Base-by-base conservation (phyloP, 2,113 vertebrate genomes). In the Cololabis saira region DNA sequence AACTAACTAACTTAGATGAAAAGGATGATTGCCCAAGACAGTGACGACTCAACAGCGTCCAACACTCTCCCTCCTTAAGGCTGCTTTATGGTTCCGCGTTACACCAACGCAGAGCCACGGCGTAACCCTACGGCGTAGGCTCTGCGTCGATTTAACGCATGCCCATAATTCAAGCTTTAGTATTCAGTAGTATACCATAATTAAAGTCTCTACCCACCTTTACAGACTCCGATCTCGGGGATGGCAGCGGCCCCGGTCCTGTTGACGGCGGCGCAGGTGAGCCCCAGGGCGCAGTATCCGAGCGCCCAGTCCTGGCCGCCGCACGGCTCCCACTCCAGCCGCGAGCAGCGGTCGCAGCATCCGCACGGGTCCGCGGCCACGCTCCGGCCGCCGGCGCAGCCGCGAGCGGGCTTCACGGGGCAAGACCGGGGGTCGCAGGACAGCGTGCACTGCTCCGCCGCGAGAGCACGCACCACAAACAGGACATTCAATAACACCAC, bases 311-410 rank as follows among this genome's bases (percentile, higher is more conserved):
- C 90, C 64, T 49, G 72, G 0, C 93, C 93, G 24, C 90, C 93
- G 75, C 93, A 94, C 18, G 85, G 73, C 76, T 94, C 93, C 88
- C 91, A 88, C 78, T 93, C 89, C 69, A 92, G 81, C 55, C 92
- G 89, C 44, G 90, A 22, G 48, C 93, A 94, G 66, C 82, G 91
- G 41, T 90, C 90, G 37, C 93, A 94, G 85, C 93, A 94, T 60
- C 93, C 92, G 86, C 93, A 94, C 2, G 93, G 93, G 65, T 94
- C 92, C 53, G 71, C 75, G 42, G 86, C 87, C 78, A 79, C 6
- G 40, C 58, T 87, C 80, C 92, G 91, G 41, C 87, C 90, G 10
- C 80, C 80, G 30, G 87, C 90, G 54, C 93, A 94, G 76, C 61
- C 78, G 51, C 65, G 87, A 43, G 81, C 54, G n/a, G 79, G 22